Base-by-base conservation (phyloP, 1,140 invertebrate species). In the Pseudobourletiella spinata region DNA sequence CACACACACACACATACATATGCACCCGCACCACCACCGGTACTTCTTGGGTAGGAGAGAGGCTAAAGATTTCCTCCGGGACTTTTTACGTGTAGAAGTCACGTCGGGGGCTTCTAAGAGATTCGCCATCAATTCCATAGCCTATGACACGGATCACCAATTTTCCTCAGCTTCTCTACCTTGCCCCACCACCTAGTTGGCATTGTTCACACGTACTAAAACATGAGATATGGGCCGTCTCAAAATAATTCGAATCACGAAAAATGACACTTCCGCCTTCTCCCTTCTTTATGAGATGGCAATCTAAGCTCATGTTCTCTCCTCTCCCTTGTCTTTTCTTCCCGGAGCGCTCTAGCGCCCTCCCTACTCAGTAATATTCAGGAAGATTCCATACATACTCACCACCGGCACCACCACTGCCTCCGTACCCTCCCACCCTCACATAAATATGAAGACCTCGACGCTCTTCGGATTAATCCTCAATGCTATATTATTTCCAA, bases 171-270 rank as follows among this genome's bases (percentile, higher is more conserved):
- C 35, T 56, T 55, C 56, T 35, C 42, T 62, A 30, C 52, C 42
- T 56, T 57, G 54, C 56, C 28, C 56, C 25, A 32, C n/a, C 20
- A 20, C 29, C 39, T 69, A 59, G 50, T 69, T 69, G 50, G 63
- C 44, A 69, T 66, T 69, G 68, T 69, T 69, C 61, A 69, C 68
- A 69, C 68, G 68, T 69, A 69, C 50, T 66, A 62, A 69, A 63
- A 66, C 62, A 65, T 66, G 64, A 69, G 64, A 69, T 69, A 63
- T 66, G 62, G 61, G 56, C 58, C 63, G 68, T 69, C 68, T 66
- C 68, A 66, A 67, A 66, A 69, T 69, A 69, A 69, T 69, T 69
- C 68, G 68, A 65, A 66, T 69, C 68, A 66, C 58, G 68, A 65
- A 69, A 66, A 69, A 64, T 69, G 68, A 69, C 68, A 69, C 63